Base-by-base conservation (phyloP, 2,888 invertebrate genomes). In the Dyspetes luteomarginatus region DNA sequence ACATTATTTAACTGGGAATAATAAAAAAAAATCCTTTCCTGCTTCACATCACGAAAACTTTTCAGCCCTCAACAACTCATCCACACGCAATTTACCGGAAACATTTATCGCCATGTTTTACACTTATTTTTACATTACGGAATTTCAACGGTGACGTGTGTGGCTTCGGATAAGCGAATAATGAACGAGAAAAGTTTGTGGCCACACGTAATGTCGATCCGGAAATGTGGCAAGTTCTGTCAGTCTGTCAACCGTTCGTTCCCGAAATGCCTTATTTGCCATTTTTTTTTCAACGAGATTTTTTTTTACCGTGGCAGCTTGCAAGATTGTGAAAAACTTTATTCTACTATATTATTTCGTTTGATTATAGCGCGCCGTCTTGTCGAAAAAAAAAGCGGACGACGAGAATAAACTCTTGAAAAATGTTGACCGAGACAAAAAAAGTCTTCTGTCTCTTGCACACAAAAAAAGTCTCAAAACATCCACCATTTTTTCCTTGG, bases 141-240 rank as follows among this genome's bases (percentile, higher is more conserved):
- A 30, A 17, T 28, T 5, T 28, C 7, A 58, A 24, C 19, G 28
- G 19, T 9, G 19, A 17, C 9, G 48, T n/a, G 15, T 17, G 5
- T 26, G 12, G 26, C 43, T 55, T 15, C 17, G 56, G 26, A 58
- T 50, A 50, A 62, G 36, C 50, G 48, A 72, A 72, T 52, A 72
- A 72, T 17, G 71, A 72, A 72, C 60, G 71, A 60, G 71, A 50
- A 72, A 72, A 72, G 50, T 72, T 72, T 62, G 60, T 22, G 22
- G 12, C 5, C 19, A 69, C 43, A 58, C 28, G 69, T 48, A 43
- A 55, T 36, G 2, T 30, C 7, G 22, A n/a, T 17, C 0, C 56
- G 12, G n/a, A 41, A n/a, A 45, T 30, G 15, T 4, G 22, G 1
- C 36, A 36, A 5, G 12, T 36, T n/a, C n/a, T n/a, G n/a, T n/a